Evolutionary conservation across 2,888 invertebrate species (phyloP).

Genomic region (Macroteleia sp.): DNA sequence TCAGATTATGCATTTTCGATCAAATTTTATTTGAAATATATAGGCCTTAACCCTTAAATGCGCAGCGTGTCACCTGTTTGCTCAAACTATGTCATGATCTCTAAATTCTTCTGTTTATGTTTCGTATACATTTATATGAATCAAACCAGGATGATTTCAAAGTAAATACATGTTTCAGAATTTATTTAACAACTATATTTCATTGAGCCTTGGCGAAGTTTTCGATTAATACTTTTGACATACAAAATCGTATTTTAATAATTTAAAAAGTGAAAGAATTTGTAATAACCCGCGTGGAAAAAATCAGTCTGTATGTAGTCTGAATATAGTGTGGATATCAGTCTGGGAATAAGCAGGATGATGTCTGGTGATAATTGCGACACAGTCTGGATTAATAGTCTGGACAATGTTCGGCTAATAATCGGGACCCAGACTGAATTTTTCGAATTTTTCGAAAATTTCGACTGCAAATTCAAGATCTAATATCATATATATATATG

Average conservation of each 20-base stretch:
- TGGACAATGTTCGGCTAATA: too few species aligned
- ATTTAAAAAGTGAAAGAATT: conserved; percentile 18
- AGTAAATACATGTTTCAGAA: conserved; percentile 41
- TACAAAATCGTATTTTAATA: conserved; percentile 37
- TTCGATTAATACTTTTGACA: conserved; percentile 35
- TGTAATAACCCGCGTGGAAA: too few species aligned
- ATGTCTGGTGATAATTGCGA: too few species aligned
- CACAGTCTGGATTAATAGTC: too few species aligned
- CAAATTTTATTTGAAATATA: conserved; percentile 12
- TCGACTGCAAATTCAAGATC: too few species aligned
- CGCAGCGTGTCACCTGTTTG: conserved; percentile 8
- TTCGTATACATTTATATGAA: conserved; percentile 19
- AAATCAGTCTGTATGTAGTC: too few species aligned
- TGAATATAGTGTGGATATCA: too few species aligned
- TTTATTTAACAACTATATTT: conserved; percentile 42
- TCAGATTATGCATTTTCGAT: background rate
- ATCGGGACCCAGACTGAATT: too few species aligned
- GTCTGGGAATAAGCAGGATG: too few species aligned
- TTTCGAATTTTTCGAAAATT: too few species aligned
- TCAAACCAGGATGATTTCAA: conserved; percentile 25
- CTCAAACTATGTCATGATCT: conserved; percentile 8
- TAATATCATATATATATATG: too few species aligned
- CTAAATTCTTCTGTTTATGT: conserved; percentile 3
- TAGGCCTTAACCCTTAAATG: conserved; percentile 32
- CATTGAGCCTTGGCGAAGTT: conserved; percentile 52